These are phyloP conservation scores for Falco rusticolus DNA, from an alignment of 2,797 vertebrate genomes.

Conservation along the genomic window DNA sequence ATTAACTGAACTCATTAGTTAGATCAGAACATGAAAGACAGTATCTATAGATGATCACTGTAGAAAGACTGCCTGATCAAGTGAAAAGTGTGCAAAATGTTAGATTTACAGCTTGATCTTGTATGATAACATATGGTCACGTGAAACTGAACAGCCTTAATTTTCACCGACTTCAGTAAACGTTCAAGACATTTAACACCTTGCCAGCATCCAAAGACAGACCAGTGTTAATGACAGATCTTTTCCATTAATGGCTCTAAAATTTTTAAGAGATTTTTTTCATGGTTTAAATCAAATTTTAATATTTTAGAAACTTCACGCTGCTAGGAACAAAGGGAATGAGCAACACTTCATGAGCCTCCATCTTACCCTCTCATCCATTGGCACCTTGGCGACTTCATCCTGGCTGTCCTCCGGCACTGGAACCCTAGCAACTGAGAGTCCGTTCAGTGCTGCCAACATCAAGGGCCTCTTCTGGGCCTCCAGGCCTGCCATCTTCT, in stretches of 20 bases:
- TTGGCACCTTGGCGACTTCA: slow-evolving; percentile 84
- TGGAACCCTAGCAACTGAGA: slow-evolving; percentile 88
- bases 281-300: background rate
- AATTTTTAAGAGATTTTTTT: background rate
- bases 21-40: background rate
- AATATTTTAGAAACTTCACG: background rate
- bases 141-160: background rate
- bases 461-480: slow-evolving; percentile 95
- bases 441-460: slow-evolving; percentile 94
- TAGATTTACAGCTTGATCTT: background rate
- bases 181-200: background rate
- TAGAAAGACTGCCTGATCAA: background rate
- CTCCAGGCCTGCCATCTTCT: slow-evolving; percentile 95
- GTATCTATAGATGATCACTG: background rate
- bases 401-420: slow-evolving; percentile 86
- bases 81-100: background rate
- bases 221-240: background rate
- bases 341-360: background rate
- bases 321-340: background rate
- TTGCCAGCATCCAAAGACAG: background rate
- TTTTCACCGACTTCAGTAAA: background rate
- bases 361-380: slow-evolving; percentile 92
- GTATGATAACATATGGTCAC: background rate
- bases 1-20: background rate
- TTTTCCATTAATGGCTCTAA: background rate